These are phyloP conservation scores for Pseudotriccus pelzelni DNA, from an alignment of 2,797 vertebrate genomes.

Conservation along the genomic window DNA sequence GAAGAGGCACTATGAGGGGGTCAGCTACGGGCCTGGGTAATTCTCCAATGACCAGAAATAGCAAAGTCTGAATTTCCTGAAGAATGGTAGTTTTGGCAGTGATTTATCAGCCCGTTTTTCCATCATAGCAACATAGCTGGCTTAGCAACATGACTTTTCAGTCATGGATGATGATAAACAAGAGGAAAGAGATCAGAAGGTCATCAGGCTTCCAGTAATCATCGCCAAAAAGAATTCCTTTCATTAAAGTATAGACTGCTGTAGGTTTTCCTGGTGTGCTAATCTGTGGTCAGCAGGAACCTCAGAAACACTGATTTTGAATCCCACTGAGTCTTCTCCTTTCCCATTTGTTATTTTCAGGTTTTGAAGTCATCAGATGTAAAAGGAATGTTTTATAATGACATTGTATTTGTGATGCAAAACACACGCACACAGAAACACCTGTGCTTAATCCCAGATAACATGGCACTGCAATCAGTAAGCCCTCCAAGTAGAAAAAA, in stretches of 20 bases:
- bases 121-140: constrained; percentile 27
- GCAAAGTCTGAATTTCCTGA: constrained; percentile 18
- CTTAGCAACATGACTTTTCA: constrained; percentile 20
- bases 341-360: background rate
- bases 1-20: background rate
- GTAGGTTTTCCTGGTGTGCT: background rate
- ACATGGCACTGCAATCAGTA: background rate
- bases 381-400: background rate
- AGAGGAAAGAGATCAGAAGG: constrained; percentile 15
- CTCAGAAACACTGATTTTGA: background rate
- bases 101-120: constrained; percentile 31
- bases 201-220: constrained; percentile 4
- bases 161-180: constrained; percentile 16
- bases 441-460: background rate
- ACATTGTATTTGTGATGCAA: background rate
- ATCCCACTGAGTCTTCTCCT: background rate
- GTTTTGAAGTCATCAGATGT: background rate
- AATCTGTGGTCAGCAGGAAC: background rate
- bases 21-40: background rate
- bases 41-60: constrained; percentile 32
- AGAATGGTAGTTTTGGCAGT: background rate
- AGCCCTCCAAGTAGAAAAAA: background rate
- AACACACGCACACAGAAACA: background rate
- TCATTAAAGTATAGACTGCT: background rate
- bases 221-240: background rate